Percentiles rank a stretch among this genome's conserved stretches.
Evolutionary conservation across 2,113 vertebrate species (phyloP).

Genomic region (Xenus cinereus): DNA sequence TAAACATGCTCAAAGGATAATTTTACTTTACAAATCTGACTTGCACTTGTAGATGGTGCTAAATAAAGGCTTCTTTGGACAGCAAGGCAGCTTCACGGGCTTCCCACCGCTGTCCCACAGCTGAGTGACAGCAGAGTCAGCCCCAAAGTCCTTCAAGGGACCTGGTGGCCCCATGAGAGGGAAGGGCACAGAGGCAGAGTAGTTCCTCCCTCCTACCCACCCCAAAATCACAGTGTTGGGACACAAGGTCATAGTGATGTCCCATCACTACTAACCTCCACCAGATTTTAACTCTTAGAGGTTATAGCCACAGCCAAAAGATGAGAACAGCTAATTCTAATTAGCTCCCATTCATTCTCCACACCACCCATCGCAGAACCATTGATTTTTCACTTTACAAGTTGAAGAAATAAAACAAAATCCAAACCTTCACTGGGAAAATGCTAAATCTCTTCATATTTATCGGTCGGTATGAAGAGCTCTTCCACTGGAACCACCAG

Average conservation of each 20-base stretch:
- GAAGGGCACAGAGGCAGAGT: background rate
- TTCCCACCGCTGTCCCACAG: background rate
- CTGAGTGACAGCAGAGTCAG: no score
- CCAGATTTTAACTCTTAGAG: fast-evolving
- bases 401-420: background rate
- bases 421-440: background rate
- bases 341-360: background rate
- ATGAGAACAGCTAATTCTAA: background rate
- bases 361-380: fast-evolving
- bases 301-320: background rate
- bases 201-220: no score
- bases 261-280: background rate
- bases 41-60: background rate
- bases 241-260: background rate
- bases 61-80: background rate
- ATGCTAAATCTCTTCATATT: background rate
- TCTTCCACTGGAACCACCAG: background rate
- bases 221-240: no score
- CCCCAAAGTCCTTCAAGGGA: background rate
- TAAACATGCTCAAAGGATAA: background rate
- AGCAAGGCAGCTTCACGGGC: no score
- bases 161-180: fast-evolving
- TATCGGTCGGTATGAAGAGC: background rate
- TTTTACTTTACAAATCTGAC: background rate
- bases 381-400: background rate